A percentile compares a stretch with the other conserved stretches of the same genome.
Conservation (phyloP, 1,140 invertebrate species). For the Drosophila navojoa region DNA sequence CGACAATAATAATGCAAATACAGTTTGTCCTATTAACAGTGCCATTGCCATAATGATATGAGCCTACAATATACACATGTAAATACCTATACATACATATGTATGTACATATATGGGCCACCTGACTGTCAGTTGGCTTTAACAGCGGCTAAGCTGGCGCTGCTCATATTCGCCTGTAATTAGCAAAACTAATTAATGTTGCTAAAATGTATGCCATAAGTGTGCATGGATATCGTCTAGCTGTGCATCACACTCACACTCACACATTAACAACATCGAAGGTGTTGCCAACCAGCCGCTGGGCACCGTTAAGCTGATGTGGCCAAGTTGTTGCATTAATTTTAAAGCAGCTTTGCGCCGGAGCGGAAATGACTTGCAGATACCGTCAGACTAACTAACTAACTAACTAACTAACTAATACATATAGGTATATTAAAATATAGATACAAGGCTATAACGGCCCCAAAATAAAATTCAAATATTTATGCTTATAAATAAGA, state of each 20-base stretch:
- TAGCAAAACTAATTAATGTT: slow-evolving; percentile 74
- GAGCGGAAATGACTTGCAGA: slow-evolving; percentile 16
- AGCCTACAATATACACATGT: background rate
- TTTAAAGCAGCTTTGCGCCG: slow-evolving; percentile 36
- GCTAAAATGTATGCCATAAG: slow-evolving; percentile 52
- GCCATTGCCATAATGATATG: slow-evolving; percentile 12
- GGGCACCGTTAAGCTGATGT: slow-evolving; percentile 34
- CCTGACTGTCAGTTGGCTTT: slow-evolving; percentile 45
- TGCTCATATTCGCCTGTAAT: slow-evolving; percentile 48
- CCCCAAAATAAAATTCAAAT: background rate
- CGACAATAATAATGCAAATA: slow-evolving; percentile 55
- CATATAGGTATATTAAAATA: background rate
- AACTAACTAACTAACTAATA: too few species aligned
- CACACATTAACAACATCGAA: slow-evolving; percentile 16
- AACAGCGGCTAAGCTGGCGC: slow-evolving; percentile 3
- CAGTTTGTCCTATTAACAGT: slow-evolving; percentile 47
- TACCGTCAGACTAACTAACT: background rate
- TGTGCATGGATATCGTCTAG: background rate
- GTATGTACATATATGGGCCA: background rate
- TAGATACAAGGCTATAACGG: background rate
- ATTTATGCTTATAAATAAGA: background rate
- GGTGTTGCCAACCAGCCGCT: slow-evolving; percentile 26
- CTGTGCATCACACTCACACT: background rate
- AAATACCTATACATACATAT: background rate
- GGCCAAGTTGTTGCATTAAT: slow-evolving; percentile 31